Conservation (phyloP, 1,140 invertebrate species). For the Drosophila biarmipes region DNA sequence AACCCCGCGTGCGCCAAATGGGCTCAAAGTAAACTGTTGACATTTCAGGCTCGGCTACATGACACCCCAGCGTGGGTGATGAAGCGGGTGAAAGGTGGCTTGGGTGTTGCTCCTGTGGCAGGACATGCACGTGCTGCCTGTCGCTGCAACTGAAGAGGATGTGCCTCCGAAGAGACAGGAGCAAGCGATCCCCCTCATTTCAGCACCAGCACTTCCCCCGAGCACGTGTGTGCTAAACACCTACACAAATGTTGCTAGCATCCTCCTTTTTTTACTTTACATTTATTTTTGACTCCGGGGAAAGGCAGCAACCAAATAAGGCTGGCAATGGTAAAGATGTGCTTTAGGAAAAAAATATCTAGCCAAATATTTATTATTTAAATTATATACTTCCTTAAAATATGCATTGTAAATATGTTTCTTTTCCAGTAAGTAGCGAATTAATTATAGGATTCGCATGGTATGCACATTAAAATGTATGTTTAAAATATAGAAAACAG, state of each 20-base stretch:
- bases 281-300: conserved; percentile 71
- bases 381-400: not conserved
- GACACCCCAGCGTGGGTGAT: conserved; percentile 36
- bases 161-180: conserved; percentile 66
- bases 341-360: not conserved
- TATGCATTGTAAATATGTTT: too few species aligned
- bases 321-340: conserved; percentile 25
- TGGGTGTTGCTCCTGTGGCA: conserved; percentile 42
- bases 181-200: conserved; percentile 5
- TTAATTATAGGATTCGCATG: too few species aligned
- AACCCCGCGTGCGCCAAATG: conserved; percentile 71
- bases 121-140: conserved; percentile 58
- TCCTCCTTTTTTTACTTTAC: conserved; percentile 25
- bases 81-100: not conserved
- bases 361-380: not conserved
- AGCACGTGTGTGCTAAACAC: conserved; percentile 77
- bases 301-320: conserved; percentile 51
- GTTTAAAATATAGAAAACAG: too few species aligned
- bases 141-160: conserved; percentile 55
- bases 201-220: not conserved
- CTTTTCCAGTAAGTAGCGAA: too few species aligned
- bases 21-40: conserved; percentile 81
- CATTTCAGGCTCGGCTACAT: conserved; percentile 70
- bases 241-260: conserved; percentile 67
- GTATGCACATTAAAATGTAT: too few species aligned